Percentiles rank a stretch among this genome's conserved stretches.
These are phyloP conservation scores for Macaca mulatta DNA, from an alignment of 2,113 vertebrate genomes.

Conservation along the genomic window DNA sequence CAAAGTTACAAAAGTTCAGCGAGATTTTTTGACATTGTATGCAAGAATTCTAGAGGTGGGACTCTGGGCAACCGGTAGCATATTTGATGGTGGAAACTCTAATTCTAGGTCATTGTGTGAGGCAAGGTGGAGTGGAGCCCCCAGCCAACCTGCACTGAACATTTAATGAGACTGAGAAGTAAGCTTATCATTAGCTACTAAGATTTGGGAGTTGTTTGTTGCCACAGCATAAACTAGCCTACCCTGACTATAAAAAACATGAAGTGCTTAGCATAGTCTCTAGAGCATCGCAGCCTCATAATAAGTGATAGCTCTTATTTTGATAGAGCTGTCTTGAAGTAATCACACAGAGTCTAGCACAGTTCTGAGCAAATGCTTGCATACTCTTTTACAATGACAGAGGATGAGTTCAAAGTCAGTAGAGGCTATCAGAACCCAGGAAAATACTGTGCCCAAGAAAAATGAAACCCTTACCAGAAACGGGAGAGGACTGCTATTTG, in stretches of 20 bases:
- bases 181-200: not conserved
- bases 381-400: not conserved
- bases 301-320: not conserved
- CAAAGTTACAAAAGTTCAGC: constrained; percentile 56
- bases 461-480: not conserved
- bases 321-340: not conserved
- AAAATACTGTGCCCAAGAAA: not conserved
- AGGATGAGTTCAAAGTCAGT: not conserved
- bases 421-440: not conserved
- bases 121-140: not conserved
- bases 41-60: not conserved
- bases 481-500: not conserved
- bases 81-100: not conserved
- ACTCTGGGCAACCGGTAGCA: not conserved
- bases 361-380: not conserved
- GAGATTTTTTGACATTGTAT: constrained; percentile 62
- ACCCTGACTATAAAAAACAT: not conserved
- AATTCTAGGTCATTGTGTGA: not conserved
- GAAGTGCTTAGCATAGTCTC: not conserved
- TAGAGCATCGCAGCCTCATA: not conserved
- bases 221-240: not conserved
- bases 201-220: not conserved
- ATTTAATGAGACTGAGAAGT: not conserved
- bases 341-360: not conserved
- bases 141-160: not conserved